Evolutionary conservation across 92 coral and sea anemone species (phyloP), one percentile per base, ranked within the genome.

Genomic region (Heteractis magnifica): DNA sequence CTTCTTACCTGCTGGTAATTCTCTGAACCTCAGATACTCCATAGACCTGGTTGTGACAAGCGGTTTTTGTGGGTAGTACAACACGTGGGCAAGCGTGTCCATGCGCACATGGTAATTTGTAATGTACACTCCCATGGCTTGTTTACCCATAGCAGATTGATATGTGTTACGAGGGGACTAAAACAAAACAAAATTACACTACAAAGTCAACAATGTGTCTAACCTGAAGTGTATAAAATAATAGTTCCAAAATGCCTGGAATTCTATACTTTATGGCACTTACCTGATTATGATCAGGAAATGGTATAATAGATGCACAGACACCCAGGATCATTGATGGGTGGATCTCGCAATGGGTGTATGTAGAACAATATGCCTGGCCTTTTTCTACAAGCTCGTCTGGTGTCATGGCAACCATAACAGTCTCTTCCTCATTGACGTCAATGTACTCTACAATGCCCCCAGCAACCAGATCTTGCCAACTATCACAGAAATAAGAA

Each of bases 381-480:
- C 98, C 98, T 80, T 94, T 95, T 87, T 91, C 95, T 10, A 92
- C 92, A 64, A 95, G 90, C 75, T 96, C 98, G 82, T 96, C 98
- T n/a, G 98, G 98, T 58, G 98, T 96, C 98, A 96, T 96, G 84
- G 93, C 92, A 79, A 96, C 98, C 98, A 96, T 96, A 68, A 96
- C 95, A 49, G 98, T 94, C 79, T 96, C 98, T 75, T 96, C 98
- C 83, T 96, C 98, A 90, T 96, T 96, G 77, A 96, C 94, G 56
- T 95, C 98, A 71, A 95, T 95, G 86, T 95, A 95, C 70, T 95
- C 98, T 55, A 95, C 98, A 52, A 95, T 94, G 44, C 98, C 98
- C 56, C 94, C 94, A 11, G 96, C 98, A 0, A 95, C 98, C 83
- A 95, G 89, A 53, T 93, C 98, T 79, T 95, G 98, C 98, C 98